Percentiles rank a stretch among this genome's conserved stretches.
Evolutionary conservation across 30 jellyfish, hydroid and myxozoan genomes (phyloP).

Genomic region (Hydractinia echinata): DNA sequence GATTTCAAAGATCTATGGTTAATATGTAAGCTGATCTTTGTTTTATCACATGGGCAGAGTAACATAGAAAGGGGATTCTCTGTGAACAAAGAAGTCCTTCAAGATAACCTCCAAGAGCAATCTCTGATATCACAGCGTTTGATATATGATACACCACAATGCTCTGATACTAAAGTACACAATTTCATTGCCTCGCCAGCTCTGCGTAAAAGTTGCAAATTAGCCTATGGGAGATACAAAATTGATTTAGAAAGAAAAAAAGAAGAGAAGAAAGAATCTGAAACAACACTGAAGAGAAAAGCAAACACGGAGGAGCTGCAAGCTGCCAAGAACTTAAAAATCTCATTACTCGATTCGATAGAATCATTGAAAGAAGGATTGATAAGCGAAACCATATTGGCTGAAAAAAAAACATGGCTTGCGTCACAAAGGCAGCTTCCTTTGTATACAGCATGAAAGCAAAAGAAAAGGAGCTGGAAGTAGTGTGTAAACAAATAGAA

Average conservation of each 20-base stretch:
- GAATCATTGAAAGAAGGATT: constrained; percentile 3
- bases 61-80: constrained; percentile 23
- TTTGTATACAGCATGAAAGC: too few relatives aligned
- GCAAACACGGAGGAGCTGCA: background rate
- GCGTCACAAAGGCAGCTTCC: too few relatives aligned
- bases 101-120: background rate
- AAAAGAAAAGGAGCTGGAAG: too few relatives aligned
- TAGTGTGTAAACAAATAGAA: too few relatives aligned
- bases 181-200: background rate
- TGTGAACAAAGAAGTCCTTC: constrained; percentile 3
- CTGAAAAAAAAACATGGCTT: constrained; percentile 8
- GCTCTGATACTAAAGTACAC: constrained; percentile 14
- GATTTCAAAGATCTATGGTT: constrained; percentile 1
- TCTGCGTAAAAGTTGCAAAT: background rate
- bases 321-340: constrained; percentile 11
- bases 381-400: constrained; percentile 2
- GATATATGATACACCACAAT: constrained; percentile 1
- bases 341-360: background rate
- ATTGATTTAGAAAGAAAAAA: background rate
- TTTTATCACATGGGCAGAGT: constrained; percentile 19
- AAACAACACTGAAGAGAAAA: background rate
- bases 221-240: constrained; percentile 2
- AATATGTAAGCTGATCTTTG: constrained; percentile 14
- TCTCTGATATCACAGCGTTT: constrained; percentile 19
- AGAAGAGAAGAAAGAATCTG: background rate